Base-by-base conservation (phyloP, 2,113 vertebrate species). In the Catharus fuscescens region DNA sequence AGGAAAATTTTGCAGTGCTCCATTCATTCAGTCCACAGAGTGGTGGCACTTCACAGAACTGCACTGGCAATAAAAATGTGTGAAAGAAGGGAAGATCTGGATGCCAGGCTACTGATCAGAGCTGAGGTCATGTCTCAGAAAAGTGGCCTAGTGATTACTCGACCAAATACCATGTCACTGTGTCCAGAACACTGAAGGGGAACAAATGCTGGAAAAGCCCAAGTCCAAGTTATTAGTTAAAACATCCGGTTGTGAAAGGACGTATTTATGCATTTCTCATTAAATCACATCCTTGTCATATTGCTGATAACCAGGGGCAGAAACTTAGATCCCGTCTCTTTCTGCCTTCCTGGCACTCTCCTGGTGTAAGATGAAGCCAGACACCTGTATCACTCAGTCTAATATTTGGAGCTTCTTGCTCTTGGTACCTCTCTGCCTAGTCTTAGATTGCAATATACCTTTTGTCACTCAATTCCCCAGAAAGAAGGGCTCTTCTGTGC, bases 41-140 rank as follows among this genome's bases (percentile, higher is more conserved):
- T 6, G 4, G 31, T 78, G 32, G 69, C 65, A 60, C 60, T 73
- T 66, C 48, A 64, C 40, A 62, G 60, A 95, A 64, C 48, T 56
- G 36, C 2, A 12, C 0, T 92, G 69, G 69, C 73, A 94, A 64
- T 36, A 81, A 80, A 90, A 93, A 93, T 14, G 44, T 86, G 86
- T 91, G 65, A 92, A 96, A 90, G 52, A 61, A 57, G 23, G 36
- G 56, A 90, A 95, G 90, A 79, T 50, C 44, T 73, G 34, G 18
- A 48, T 81, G 65, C 69, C 69, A 92, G 70, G 40, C 76, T 88
- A 50, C 62, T 80, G 20, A 57, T 60, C 42, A 67, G 67, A 86
- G 36, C 56, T 91, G 91, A 94, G 50, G 18, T 83, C 80, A 74
- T 23, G 80, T 88, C 86, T 93, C 81, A 88, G 53, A 19, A 74